Conservation (phyloP, 2,888 invertebrate genomes). For the Diarsia dahlii region DNA sequence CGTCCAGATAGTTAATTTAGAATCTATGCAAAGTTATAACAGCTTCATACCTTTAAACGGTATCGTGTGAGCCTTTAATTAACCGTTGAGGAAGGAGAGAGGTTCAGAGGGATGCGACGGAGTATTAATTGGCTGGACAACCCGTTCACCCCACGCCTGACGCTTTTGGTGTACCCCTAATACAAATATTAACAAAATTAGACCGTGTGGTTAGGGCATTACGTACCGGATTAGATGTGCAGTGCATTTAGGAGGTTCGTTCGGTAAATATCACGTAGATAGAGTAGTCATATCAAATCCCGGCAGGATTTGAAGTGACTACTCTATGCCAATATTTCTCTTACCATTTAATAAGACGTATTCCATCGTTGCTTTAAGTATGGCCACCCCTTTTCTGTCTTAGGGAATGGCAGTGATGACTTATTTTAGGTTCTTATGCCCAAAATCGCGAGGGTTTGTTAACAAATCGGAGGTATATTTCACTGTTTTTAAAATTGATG, state of each 20-base stretch:
- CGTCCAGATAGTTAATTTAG: conserved; percentile 44
- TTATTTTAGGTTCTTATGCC: background rate
- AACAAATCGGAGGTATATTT: too few species aligned
- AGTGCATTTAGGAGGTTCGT: conserved; percentile 19
- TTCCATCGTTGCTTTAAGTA: conserved; percentile 22
- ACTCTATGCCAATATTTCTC: conserved; percentile 22
- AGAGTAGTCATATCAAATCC: background rate
- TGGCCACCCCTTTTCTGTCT: background rate
- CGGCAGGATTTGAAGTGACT: conserved; percentile 26
- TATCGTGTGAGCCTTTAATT: conserved; percentile 57
- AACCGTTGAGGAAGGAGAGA: conserved; percentile 36
- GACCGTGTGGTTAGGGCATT: conserved; percentile 47
- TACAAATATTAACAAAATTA: conserved; percentile 61
- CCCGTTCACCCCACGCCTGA: conserved; percentile 38
- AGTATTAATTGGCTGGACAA: conserved; percentile 57
- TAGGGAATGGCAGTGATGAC: background rate
- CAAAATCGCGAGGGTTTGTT: background rate
- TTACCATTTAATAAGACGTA: conserved; percentile 11
- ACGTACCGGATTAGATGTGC: conserved; percentile 35
- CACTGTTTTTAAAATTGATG: too few species aligned
- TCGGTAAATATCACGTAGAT: conserved; percentile 33
- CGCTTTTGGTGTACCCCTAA: conserved; percentile 32
- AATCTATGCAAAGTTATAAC: conserved; percentile 35
- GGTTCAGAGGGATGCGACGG: conserved; percentile 28
- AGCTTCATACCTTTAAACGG: conserved; percentile 50